Percentiles rank a stretch among this genome's conserved stretches.
phyloP scores from a whole-genome alignment of 2,888 invertebrate species.

The Zonitis immaculata region DNA sequence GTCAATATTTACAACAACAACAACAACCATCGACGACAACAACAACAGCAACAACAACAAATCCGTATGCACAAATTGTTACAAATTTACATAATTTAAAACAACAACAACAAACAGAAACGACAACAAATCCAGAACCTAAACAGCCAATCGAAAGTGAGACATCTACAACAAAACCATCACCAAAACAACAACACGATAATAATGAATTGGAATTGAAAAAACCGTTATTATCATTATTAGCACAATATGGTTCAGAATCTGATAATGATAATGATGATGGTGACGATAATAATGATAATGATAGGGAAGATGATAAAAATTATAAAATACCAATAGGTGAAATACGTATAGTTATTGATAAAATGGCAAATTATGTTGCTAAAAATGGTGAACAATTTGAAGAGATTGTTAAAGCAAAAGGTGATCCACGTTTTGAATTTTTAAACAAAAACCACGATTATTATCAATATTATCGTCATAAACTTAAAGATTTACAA shows the following conservation, averaged over 20 bases:
- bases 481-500: constrained; percentile 55
- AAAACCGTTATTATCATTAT: constrained; percentile 33
- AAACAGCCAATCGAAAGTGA: not conserved
- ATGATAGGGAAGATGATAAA: constrained; percentile 37
- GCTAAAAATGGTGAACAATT: constrained; percentile 93
- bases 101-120: not conserved
- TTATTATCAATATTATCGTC: constrained; percentile 77
- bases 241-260: constrained; percentile 45
- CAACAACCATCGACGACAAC: constrained; percentile 24
- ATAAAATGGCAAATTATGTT: constrained; percentile 96
- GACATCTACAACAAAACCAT: not conserved
- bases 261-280: constrained; percentile 33
- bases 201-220: constrained; percentile 21
- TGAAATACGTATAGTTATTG: constrained; percentile 81
- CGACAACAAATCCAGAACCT: not conserved
- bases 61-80: constrained; percentile 46
- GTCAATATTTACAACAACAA: constrained; percentile 40
- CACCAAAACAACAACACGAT: constrained; percentile 6
- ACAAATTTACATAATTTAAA: constrained; percentile 40
- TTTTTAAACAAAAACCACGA: constrained; percentile 76
- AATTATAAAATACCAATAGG: constrained; percentile 66
- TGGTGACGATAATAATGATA: constrained; percentile 27
- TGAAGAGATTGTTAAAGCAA: constrained; percentile 79
- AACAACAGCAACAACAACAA: constrained; percentile 24
- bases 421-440: constrained; percentile 80